Evolutionary conservation across 2,888 invertebrate species (phyloP), one percentile per base, ranked within the genome.

Genomic region (Andrena camellia): DNA sequence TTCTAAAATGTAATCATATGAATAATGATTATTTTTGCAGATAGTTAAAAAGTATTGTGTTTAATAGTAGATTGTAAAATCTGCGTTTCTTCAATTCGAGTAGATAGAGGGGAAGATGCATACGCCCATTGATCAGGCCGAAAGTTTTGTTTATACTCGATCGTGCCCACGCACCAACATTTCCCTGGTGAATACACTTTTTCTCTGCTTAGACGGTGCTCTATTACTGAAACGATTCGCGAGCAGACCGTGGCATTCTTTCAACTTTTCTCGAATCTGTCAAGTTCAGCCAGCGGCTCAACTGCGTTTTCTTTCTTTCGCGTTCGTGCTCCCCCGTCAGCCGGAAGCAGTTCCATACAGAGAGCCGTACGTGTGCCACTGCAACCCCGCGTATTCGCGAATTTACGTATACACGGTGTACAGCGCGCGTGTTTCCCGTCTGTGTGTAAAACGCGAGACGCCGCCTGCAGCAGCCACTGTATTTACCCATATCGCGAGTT

Each of bases 251-350:
- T 84, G 85, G 85, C 89, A 89, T 90, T 91, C 89, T 90, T 80
- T 87, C 89, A 90, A 91, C 90, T 90, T 90, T 90, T 88, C 90
- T 87, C 87, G 86, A 90, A 90, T 89, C 91, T 90, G 90, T 91
- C 91, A 90, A 90, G 87, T 88, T 90, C 91, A 90, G 90, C 88
- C 90, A 88, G 81, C 85, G 88, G 84, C 87, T 87, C 88, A 88
- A 88, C 87, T 85, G 81, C 86, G 88, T 87, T 89, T 87, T 82
- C 86, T 87, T 82, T 86, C 86, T 84, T 81, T 87, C 83, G 82
- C 83, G 74, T 81, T 84, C 59, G 66, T 74, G 48, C 54, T 69
- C 78, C 67, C 66, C 68, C 52, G 42, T 57, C 77, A 57, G 78
- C 88, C 86, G 86, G 88, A 88, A 88, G 80, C 86, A 78, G 78